phyloP scores from a whole-genome alignment of 2,113 vertebrate genomes.

The Sterrhoptilus dennistouni region DNA sequence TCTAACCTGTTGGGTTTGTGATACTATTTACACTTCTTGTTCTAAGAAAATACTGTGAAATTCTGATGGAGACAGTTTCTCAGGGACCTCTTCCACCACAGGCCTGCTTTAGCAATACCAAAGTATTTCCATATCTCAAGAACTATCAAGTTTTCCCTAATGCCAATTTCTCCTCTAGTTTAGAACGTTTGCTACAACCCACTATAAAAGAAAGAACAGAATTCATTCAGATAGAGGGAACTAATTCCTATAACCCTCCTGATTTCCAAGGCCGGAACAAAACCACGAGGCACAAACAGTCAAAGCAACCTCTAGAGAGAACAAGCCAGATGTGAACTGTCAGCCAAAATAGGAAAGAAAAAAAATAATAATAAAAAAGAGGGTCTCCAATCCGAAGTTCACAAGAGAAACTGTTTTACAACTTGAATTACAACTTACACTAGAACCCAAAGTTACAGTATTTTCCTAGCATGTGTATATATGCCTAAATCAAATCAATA shows the following conservation, averaged over 20 bases:
- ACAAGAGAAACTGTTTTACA: background rate
- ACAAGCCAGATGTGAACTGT: background rate
- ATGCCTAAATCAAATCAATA: constrained; percentile 39
- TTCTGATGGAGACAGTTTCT: background rate
- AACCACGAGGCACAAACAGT: background rate
- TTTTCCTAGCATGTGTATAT: constrained; percentile 32
- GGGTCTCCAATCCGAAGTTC: background rate
- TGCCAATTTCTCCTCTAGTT: background rate
- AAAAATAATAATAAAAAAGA: background rate
- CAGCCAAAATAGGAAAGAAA: background rate
- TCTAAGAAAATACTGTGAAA: background rate
- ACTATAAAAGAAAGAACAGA: background rate
- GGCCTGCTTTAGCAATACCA: background rate
- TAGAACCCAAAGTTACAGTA: background rate
- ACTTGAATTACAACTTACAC: background rate
- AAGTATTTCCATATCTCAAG: background rate
- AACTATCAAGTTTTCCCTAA: background rate
- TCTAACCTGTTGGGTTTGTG: background rate
- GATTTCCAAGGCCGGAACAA: background rate
- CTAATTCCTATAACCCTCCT: background rate
- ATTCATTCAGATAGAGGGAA: background rate
- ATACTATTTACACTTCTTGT: background rate
- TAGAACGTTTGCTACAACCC: background rate
- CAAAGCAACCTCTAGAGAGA: background rate
- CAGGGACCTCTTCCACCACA: background rate